Conservation (phyloP, 2,888 invertebrate species). For the Neoascia interrupta region DNA sequence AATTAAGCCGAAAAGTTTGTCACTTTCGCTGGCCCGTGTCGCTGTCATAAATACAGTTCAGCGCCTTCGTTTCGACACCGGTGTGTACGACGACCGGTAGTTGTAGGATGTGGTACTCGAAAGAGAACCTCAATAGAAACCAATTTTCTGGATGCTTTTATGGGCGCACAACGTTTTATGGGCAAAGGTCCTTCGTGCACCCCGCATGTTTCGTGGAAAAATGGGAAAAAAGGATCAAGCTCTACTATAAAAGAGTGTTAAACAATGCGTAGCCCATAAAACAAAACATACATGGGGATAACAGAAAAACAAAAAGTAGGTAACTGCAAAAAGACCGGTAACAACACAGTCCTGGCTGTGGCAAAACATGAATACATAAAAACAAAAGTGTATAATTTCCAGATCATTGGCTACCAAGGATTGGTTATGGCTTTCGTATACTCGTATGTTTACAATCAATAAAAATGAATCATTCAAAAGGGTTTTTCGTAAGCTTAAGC, state of each 20-base stretch:
- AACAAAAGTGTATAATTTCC: conserved; percentile 52
- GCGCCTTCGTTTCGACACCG: conserved; percentile 9
- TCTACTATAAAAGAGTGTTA: conserved; percentile 45
- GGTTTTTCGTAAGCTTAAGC: not conserved
- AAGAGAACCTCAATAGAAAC: conserved; percentile 11
- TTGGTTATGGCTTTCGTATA: conserved; percentile 40
- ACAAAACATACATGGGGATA: conserved; percentile 8
- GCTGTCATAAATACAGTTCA: conserved; percentile 55
- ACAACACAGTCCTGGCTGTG: too few relatives aligned
- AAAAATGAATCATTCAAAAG: conserved; percentile 32
- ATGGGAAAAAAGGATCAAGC: not conserved
- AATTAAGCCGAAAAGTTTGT: conserved; percentile 58
- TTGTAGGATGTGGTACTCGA: too few relatives aligned
- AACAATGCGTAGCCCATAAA: conserved; percentile 56
- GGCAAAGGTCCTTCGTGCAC: conserved; percentile 34
- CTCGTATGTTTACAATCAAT: conserved; percentile 45
- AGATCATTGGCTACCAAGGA: conserved; percentile 49
- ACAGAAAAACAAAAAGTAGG: conserved; percentile 3
- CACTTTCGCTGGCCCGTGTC: conserved; percentile 31
- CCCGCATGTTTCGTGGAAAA: not conserved
- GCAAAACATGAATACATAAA: conserved; percentile 64
- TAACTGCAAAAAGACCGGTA: not conserved
- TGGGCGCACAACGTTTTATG: conserved; percentile 34
- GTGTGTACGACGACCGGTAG: too few relatives aligned
- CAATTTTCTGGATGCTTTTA: conserved; percentile 54